Conservation (phyloP, 2,113 vertebrate species). For the Embiotoca jacksoni region DNA sequence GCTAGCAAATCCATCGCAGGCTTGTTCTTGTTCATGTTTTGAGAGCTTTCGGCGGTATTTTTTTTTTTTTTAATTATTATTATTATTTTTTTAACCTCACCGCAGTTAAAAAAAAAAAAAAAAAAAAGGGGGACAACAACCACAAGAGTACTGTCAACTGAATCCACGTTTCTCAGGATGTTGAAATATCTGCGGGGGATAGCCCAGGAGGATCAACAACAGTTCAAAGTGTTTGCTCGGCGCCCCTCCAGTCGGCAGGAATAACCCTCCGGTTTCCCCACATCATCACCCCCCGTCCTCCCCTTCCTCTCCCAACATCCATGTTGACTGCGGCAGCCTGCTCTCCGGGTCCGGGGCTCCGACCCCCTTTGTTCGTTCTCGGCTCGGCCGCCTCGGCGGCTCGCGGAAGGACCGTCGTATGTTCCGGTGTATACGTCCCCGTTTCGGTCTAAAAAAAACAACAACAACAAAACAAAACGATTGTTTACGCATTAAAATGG, state of each 20-base stretch:
- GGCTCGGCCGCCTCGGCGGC: not conserved
- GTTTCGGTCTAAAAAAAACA: slow-evolving; percentile 18
- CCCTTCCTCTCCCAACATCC: slow-evolving; percentile 40
- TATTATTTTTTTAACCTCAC: too few species aligned
- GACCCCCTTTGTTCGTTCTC: slow-evolving; percentile 50
- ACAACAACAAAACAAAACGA: not conserved
- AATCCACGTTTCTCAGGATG: not conserved
- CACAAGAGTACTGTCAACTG: not conserved
- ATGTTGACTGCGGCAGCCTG: slow-evolving; percentile 73
- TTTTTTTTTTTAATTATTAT: not conserved
- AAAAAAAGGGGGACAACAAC: not conserved
- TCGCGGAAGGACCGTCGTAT: slow-evolving; percentile 26
- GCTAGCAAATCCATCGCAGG: slow-evolving; percentile 53
- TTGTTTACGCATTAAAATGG: slow-evolving; percentile 86
- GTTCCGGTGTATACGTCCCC: slow-evolving; percentile 13
- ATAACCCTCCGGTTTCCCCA: slow-evolving; percentile 50
- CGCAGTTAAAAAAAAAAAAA: slow-evolving; percentile 1
- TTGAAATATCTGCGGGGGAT: not conserved
- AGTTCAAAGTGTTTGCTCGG: slow-evolving; percentile 55
- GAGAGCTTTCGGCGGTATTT: slow-evolving; percentile 1
- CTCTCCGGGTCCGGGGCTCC: slow-evolving; percentile 42
- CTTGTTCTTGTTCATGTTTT: slow-evolving; percentile 49
- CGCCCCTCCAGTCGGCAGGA: slow-evolving; percentile 47
- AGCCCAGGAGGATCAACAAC: slow-evolving; percentile 24
- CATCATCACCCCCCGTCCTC: slow-evolving; percentile 46